Base-by-base conservation (phyloP, 1,140 invertebrate genomes). In the Tyrophagus putrescentiae region DNA sequence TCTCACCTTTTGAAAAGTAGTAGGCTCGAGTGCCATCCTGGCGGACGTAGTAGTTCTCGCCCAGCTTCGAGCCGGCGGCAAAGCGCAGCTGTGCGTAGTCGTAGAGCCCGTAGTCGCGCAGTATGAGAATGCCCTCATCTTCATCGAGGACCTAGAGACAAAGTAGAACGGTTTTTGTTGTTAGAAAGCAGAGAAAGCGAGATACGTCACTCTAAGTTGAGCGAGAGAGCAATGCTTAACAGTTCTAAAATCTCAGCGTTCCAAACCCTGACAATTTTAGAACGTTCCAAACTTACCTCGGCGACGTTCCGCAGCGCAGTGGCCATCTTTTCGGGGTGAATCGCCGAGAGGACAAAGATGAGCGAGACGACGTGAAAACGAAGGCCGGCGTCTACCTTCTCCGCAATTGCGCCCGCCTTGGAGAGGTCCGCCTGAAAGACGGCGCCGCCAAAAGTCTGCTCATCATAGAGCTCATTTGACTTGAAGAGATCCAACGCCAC, bases 21-120 rank as follows among this genome's bases (percentile, higher is more conserved):
- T 58, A 72, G 11, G 65, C 65, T 61, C 64, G 45, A 0, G 96
- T 99, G 3, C 94, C 94, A 80, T 99, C 96, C 70, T 96, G 93
- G 25, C 96, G 74, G 71, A 90, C 85, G 70, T 98, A 99, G 65
- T 96, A 86, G 72, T 97, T 95, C 25, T 97, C 89, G 6, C 79
- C 70, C 61, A 97, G 86, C 73, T 97, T 96, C 69, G 87, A 83
- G 0, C 91, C 91, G 3, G 86, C 79, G 64, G 88, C 84, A 71
- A 97, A 98, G 44, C 76, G 75, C 2, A 99, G 67, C 72, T 98
- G 94, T 2, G 95, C 88, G 82, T 98, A 87, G 72, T 99, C 96
- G 70, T 95, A 91, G n/a, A 92, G 72, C 0, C 92, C 95, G 73
- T 99, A 99, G 75, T 99, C 96, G 66, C 96, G 74, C 66, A 98